These are phyloP conservation scores for Calliopum simillimum DNA, from an alignment of 2,888 invertebrate genomes.

Conservation along the genomic window DNA sequence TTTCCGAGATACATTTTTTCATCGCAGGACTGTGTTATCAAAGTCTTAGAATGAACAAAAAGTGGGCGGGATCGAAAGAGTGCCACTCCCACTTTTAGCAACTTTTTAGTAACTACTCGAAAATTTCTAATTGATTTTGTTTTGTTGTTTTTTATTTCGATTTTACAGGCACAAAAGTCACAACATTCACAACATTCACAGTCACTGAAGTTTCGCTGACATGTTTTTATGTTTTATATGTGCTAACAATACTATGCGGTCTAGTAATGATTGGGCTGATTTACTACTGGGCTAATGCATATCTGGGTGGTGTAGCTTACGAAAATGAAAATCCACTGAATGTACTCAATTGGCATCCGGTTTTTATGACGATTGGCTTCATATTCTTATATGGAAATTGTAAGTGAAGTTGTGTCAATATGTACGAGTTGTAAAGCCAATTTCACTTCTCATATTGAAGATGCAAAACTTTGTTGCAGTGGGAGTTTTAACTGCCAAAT, in stretches of 20 bases:
- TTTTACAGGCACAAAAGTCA: slow-evolving; percentile 49
- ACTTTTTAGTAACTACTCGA: no score
- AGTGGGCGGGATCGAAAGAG: no score
- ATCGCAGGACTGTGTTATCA: no score
- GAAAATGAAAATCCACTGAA: slow-evolving; percentile 70
- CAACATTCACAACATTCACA: no score
- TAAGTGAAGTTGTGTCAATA: slow-evolving; percentile 65
- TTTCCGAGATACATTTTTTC: no score
- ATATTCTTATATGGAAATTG: slow-evolving; percentile 86
- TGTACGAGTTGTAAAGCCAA: neutral
- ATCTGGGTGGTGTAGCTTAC: slow-evolving; percentile 76
- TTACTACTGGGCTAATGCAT: slow-evolving; percentile 63
- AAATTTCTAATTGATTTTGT: neutral
- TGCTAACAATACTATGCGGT: slow-evolving; percentile 64
- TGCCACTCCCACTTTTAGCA: no score
- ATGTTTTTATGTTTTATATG: slow-evolving; percentile 65
- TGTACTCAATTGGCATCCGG: slow-evolving; percentile 90
- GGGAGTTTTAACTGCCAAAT: neutral
- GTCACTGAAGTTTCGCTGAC: slow-evolving; percentile 58
- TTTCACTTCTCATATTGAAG: neutral
- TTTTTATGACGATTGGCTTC: slow-evolving; percentile 86
- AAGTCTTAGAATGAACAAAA: no score
- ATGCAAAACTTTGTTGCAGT: neutral
- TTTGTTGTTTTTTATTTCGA: slow-evolving; percentile 26
- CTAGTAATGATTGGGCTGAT: slow-evolving; percentile 63